These are phyloP conservation scores for Corapipo altera DNA, from an alignment of 2,113 vertebrate genomes.

Conservation along the genomic window DNA sequence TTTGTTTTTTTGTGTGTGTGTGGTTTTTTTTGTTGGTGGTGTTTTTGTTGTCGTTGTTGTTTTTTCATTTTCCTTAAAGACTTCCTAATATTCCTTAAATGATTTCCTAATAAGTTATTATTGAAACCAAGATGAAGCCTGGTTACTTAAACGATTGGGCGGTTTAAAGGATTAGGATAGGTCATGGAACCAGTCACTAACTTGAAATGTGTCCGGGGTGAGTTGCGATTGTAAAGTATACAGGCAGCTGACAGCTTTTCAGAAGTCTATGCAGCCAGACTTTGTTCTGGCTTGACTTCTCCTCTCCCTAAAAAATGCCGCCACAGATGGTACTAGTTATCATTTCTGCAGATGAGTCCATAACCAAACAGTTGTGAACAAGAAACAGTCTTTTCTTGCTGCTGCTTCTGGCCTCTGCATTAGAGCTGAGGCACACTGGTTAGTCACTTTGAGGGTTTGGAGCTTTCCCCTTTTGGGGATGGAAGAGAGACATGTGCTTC, in stretches of 20 bases:
- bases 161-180: background rate
- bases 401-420: background rate
- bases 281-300: background rate
- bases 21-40: no score
- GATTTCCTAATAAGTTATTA: background rate
- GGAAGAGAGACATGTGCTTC: background rate
- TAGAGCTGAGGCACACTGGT: background rate
- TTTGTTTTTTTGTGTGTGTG: no score
- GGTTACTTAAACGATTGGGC: background rate
- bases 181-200: background rate
- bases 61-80: background rate
- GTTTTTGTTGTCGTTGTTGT: no score
- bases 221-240: background rate
- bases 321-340: background rate
- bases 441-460: background rate
- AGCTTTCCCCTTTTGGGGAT: background rate
- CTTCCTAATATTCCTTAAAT: background rate
- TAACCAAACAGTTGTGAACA: background rate
- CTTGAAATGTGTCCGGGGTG: background rate
- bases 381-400: background rate
- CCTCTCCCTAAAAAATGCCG: background rate
- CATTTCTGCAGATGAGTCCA: background rate
- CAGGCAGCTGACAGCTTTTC: slow-evolving; percentile 4
- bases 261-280: background rate
- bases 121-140: background rate